These are phyloP conservation scores for Melanotaenia parkinsoni DNA, from an alignment of 2,797 vertebrate species.

Conservation along the genomic window DNA sequence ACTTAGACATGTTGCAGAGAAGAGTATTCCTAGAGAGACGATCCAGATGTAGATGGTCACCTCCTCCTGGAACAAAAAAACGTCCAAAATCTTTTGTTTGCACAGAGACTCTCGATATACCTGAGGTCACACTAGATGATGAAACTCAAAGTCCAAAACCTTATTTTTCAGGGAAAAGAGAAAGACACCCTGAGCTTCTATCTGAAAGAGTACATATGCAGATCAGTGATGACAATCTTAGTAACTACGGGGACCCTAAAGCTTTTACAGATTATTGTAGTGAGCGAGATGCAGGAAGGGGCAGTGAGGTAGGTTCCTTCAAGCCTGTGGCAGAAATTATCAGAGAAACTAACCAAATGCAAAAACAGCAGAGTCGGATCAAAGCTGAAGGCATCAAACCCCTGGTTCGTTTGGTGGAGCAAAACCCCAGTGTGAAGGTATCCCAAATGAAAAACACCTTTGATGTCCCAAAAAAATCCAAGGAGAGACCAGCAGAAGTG, in stretches of 20 bases:
- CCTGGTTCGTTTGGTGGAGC: conserved; percentile 49
- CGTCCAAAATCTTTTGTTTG: conserved; percentile 42
- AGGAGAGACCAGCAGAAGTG: conserved; percentile 67
- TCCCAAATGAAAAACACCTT: conserved; percentile 80
- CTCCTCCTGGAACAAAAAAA: conserved; percentile 65
- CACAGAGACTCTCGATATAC: conserved; percentile 41
- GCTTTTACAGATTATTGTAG: conserved; percentile 12
- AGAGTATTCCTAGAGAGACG: conserved; percentile 63
- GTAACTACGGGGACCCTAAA: conserved; percentile 10
- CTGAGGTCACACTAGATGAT: conserved; percentile 38
- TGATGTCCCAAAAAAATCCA: conserved; percentile 78
- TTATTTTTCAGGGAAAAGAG: conserved; percentile 31
- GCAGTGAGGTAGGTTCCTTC: conserved; percentile 56
- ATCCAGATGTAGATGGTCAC: conserved; percentile 65
- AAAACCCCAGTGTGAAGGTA: conserved; percentile 71
- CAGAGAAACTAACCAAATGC: conserved; percentile 74
- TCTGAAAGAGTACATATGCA: conserved; percentile 28
- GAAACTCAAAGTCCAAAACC: conserved; percentile 42
- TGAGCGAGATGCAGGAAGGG: conserved; percentile 31
- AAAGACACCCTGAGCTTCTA: conserved; percentile 17
- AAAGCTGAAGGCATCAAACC: conserved; percentile 57
- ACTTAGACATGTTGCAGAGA: conserved; percentile 76
- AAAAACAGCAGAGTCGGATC: conserved; percentile 50
- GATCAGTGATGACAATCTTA: conserved; percentile 11
- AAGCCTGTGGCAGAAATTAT: conserved; percentile 78